Evolutionary conservation across 1,140 invertebrate species (phyloP), one percentile per base, ranked within the genome.

Genomic region (Drosophila chauvacae): DNA sequence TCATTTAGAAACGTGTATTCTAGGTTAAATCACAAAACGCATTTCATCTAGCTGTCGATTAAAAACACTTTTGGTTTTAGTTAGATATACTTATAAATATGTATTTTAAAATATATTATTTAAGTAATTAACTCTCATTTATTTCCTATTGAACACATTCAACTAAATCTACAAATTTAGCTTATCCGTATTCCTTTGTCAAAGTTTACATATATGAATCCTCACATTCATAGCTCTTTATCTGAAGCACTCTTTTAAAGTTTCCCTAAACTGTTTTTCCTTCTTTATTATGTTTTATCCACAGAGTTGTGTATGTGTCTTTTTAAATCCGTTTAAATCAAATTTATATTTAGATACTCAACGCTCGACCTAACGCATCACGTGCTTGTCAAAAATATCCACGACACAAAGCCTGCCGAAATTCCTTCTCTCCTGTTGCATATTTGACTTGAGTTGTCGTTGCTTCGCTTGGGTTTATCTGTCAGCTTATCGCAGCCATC

Each of bases 401-500:
- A 30, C 10, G 26, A 72, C 48, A 53, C 48, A 53, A 62, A 62
- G 39, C 48, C 35, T 30, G 57, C 51, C 61, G 20, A 51, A 72
- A 58, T 72, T 58, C 16, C 41, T 69, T 35, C 41, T 47, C 75
- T 44, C 72, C 48, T 75, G 51, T 56, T 78, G 81, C 59, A 82
- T 62, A 75, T 75, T 78, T 65, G 83, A 53, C 72, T 66, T 60
- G 47, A 68, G 42, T 55, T 81, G 65, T 64, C 62, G 70, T 60
- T 30, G 65, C 61, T 37, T 55, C 45, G 70, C 42, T 56, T 48
- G 57, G 35, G 57, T 80, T 80, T 85, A 80, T 84, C 81, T 56
- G 69, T 18, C 56, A 66, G 71, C 75, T 87, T 87, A 82, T 81
- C 82, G 62, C 69, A 71, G 58, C 53, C 62, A 72, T 86, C 79